Evolutionary conservation across 2,888 invertebrate genomes (phyloP).

Genomic region (Acanthosepion pharaonis): DNA sequence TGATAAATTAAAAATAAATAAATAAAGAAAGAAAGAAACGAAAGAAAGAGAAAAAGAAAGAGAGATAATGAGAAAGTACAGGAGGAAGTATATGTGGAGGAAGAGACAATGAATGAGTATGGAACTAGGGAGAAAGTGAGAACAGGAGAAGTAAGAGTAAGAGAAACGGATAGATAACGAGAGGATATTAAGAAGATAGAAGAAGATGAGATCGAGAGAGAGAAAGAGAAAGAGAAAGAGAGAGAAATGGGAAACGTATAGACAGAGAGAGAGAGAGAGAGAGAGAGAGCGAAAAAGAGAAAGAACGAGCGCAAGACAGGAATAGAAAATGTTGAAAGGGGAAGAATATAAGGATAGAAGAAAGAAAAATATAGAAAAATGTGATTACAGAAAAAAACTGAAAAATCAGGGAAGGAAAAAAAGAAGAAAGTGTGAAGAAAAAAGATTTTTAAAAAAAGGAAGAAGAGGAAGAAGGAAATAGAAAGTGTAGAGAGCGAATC

Average conservation of each 20-base stretch:
- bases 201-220: not conserved
- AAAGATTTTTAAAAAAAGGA: too few species aligned
- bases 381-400: too few species aligned
- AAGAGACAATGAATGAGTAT: not conserved
- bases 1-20: too few species aligned
- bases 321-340: not conserved
- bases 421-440: too few species aligned
- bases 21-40: not conserved
- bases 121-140: too few species aligned
- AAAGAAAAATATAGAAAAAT: too few species aligned
- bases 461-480: too few species aligned
- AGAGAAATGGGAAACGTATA: not conserved
- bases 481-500: too few species aligned
- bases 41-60: not conserved
- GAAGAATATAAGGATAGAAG: too few species aligned
- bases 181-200: too few species aligned
- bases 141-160: not conserved
- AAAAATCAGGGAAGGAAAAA: not conserved
- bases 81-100: not conserved
- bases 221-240: not conserved
- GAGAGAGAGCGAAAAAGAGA: not conserved
- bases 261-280: not conserved
- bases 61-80: not conserved
- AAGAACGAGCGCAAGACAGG: not conserved
- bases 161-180: not conserved